A percentile compares a stretch with the other conserved stretches of the same genome.
These are phyloP conservation scores for Ectobius pallidus DNA, from an alignment of 2,888 invertebrate genomes.

Conservation along the genomic window DNA sequence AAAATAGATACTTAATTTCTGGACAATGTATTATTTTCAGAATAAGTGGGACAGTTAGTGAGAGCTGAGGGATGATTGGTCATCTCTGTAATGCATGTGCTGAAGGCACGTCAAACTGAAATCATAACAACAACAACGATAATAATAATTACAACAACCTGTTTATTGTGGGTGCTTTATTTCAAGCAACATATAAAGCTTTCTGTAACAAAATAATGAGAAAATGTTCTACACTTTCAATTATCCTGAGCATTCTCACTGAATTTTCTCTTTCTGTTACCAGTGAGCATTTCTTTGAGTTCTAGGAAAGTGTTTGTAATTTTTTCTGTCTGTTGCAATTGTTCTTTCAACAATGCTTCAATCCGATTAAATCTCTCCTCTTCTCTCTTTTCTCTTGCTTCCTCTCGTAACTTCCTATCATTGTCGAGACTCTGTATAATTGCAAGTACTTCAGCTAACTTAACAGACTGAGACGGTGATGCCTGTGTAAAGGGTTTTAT, in stretches of 20 bases:
- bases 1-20: no score
- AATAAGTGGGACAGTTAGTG: no score
- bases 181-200: no score
- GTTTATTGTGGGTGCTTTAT: no score
- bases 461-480: background rate
- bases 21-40: no score
- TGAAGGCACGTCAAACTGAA: no score
- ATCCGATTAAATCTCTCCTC: slow-evolving; percentile 17
- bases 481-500: background rate
- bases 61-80: no score
- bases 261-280: slow-evolving; percentile 13
- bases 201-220: no score
- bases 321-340: slow-evolving; percentile 8
- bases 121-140: no score
- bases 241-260: slow-evolving; percentile 5
- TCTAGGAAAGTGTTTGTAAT: background rate
- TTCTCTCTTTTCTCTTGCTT: background rate
- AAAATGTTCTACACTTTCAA: no score
- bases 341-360: slow-evolving; percentile 13
- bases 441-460: slow-evolving; percentile 23
- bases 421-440: slow-evolving; percentile 2
- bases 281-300: background rate
- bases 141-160: no score
- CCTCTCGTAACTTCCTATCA: slow-evolving; percentile 5
- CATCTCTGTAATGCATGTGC: no score